Evolutionary conservation across 2,797 vertebrate species (phyloP).

Genomic region (Avahi laniger): DNA sequence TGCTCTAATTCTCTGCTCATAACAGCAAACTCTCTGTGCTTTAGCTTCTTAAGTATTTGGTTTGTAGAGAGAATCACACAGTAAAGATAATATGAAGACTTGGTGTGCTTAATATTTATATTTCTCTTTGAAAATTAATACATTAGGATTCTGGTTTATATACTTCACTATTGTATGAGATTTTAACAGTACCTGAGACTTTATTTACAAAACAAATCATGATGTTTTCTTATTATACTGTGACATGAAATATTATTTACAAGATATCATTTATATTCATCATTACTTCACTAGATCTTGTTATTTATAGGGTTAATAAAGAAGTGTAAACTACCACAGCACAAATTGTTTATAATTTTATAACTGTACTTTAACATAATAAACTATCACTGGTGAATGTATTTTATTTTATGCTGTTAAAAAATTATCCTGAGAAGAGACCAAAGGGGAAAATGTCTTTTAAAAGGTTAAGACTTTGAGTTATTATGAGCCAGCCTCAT

Average conservation of each 20-base stretch:
- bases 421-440: slow-evolving; percentile 24
- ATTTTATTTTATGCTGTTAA: slow-evolving; percentile 41
- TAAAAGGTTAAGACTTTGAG: not conserved
- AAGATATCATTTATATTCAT: not conserved
- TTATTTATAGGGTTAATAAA: slow-evolving; percentile 30
- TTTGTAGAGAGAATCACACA: not conserved
- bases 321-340: not conserved
- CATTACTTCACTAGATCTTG: not conserved
- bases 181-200: not conserved
- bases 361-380: not conserved
- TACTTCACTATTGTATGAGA: not conserved
- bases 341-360: not conserved
- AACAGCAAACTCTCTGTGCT: not conserved
- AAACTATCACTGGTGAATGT: not conserved
- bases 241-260: not conserved
- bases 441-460: not conserved
- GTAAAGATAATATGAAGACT: not conserved
- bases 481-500: not conserved
- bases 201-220: slow-evolving; percentile 34
- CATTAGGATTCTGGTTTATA: not conserved
- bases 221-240: not conserved
- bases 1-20: not conserved
- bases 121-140: not conserved
- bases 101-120: not conserved
- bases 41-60: not conserved